Evolutionary conservation across 2,113 vertebrate species (phyloP).

Genomic region (Paraplagusia blochii): DNA sequence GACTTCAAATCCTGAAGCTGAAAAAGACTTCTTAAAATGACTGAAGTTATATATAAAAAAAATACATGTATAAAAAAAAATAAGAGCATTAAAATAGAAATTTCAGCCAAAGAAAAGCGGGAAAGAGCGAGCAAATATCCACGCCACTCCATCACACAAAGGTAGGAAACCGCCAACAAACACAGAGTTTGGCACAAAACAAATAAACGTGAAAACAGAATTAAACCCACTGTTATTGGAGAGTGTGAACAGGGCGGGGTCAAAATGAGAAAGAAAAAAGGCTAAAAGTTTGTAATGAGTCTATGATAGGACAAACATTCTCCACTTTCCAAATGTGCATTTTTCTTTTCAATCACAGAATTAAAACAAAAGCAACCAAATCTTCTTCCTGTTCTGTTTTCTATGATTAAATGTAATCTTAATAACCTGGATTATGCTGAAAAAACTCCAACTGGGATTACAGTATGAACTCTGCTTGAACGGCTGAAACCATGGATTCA

Average conservation of each 20-base stretch:
- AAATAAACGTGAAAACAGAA: slow-evolving; percentile 26
- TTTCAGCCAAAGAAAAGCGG: slow-evolving; percentile 48
- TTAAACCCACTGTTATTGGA: slow-evolving; percentile 16
- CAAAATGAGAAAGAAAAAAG: too few species aligned
- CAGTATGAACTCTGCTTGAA: not conserved
- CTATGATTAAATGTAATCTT: too few species aligned
- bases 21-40: slow-evolving; percentile 31
- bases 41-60: slow-evolving; percentile 43
- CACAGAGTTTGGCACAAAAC: slow-evolving; percentile 65
- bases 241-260: too few species aligned
- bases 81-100: slow-evolving; percentile 40
- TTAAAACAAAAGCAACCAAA: too few species aligned
- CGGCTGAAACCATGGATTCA: not conserved
- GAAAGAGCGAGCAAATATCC: slow-evolving; percentile 5
- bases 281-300: too few species aligned
- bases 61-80: slow-evolving; percentile 15
- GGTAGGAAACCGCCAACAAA: slow-evolving; percentile 43
- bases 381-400: too few species aligned
- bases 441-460: too few species aligned
- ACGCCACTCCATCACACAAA: slow-evolving; percentile 34
- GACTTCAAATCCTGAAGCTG: slow-evolving; percentile 16
- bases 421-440: too few species aligned
- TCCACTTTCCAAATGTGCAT: too few species aligned
- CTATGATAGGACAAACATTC: too few species aligned
- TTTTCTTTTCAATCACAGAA: too few species aligned